Base-by-base conservation (phyloP, 2,888 invertebrate species). In the Leptothorax acervorum region DNA sequence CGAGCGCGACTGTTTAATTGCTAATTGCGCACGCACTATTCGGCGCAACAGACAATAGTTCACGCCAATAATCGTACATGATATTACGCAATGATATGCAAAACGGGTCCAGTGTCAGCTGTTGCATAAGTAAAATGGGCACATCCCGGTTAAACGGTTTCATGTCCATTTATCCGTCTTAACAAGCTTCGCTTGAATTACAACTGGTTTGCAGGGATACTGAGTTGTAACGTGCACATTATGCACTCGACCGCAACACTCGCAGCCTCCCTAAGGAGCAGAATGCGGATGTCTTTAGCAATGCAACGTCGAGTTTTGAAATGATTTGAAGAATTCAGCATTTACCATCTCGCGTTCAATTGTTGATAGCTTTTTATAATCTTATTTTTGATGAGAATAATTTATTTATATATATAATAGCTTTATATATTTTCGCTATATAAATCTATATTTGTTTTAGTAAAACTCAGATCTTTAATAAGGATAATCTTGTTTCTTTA, bases 61-160 rank as follows among this genome's bases (percentile, higher is more conserved):
- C 86, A 81, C 83, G 90, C 84, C 66, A 91, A 91, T 92, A 93
- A 93, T 92, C 90, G 89, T 91, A 90, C 83, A 48, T 35, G 88
- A 85, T 87, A 92, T 94, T 93, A 91, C 91, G 92, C 90, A 93
- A 94, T 92, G 88, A 90, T 90, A 92, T 92, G 93, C 91, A 91
- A 92, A 92, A 91, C 88, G 65, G 15, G 88, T 91, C 86, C 91
- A 91, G 91, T 92, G 91, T 89, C 91, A 87, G 85, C 89, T 86
- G 91, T 94, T 94, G 89, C 92, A 91, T 92, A 93, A 94, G 91
- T 90, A 90, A 91, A 90, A 89, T 91, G 91, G 92, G 91, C 91
- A 93, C 93, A 93, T 93, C 93, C 93, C 93, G 92, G 91, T 93
- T 93, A 93, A 93, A 93, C 91, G 93, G 92, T 93, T 93, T 93